Conservation (phyloP, 2,113 vertebrate genomes). For the Plestiodon gilberti region DNA sequence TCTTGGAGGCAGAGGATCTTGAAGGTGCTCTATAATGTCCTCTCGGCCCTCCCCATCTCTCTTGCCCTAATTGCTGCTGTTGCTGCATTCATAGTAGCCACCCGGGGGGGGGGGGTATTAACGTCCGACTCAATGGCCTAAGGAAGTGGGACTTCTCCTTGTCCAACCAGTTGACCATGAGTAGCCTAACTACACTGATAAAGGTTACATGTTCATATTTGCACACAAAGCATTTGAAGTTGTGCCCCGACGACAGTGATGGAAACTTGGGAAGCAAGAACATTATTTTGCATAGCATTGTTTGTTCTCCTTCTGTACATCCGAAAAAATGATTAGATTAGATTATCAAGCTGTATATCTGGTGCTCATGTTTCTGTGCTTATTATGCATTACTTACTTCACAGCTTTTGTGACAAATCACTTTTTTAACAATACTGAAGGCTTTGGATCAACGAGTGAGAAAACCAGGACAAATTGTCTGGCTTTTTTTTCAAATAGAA, state of each 20-base stretch:
- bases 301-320: background rate
- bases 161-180: background rate
- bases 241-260: background rate
- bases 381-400: conserved; percentile 44
- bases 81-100: background rate
- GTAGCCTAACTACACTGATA: background rate
- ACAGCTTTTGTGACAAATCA: conserved; percentile 11
- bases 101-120: background rate
- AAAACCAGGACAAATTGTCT: conserved; percentile 50
- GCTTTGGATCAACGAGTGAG: conserved; percentile 55
- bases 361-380: conserved; percentile 49
- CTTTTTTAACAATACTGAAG: conserved; percentile 39
- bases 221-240: background rate
- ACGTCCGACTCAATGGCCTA: background rate
- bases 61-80: background rate
- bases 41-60: background rate
- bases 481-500: conserved; percentile 28
- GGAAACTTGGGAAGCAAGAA: background rate
- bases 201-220: background rate
- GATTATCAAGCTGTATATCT: conserved; percentile 1
- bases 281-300: background rate
- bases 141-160: background rate
- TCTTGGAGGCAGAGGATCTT: too few relatives aligned
- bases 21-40: too few relatives aligned
- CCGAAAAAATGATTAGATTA: background rate